These are phyloP conservation scores for Trachelus stipa DNA, from an alignment of 2,888 invertebrate species.

Conservation along the genomic window DNA sequence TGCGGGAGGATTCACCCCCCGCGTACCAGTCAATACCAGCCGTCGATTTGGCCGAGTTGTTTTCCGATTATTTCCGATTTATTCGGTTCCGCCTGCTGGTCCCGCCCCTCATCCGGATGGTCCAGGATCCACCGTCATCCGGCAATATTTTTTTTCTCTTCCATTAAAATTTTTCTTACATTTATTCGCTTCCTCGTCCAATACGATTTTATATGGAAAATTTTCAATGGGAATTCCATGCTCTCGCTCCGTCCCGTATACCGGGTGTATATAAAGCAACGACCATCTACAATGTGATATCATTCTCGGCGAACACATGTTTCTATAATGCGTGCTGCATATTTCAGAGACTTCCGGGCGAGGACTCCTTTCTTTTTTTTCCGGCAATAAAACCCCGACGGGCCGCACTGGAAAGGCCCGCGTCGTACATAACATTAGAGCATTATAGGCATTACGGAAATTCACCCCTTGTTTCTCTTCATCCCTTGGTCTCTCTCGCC, in stretches of 20 bases:
- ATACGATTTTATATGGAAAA: too few relatives aligned
- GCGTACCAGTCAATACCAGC: constrained; percentile 54
- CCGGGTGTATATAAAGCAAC: too few relatives aligned
- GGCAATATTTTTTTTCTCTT: too few relatives aligned
- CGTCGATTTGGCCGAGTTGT: constrained; percentile 47
- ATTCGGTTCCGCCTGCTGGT: constrained; percentile 23
- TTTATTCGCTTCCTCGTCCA: too few relatives aligned
- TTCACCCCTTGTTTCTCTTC: constrained; percentile 39
- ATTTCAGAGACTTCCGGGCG: constrained; percentile 42
- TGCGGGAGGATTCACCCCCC: constrained; percentile 27
- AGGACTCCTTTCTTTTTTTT: constrained; percentile 40
- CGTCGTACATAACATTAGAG: constrained; percentile 41
- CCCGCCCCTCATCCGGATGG: too few relatives aligned
- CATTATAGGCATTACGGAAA: constrained; percentile 59
- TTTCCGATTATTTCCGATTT: constrained; percentile 58
- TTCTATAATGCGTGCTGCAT: constrained; percentile 27
- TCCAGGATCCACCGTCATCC: too few relatives aligned
- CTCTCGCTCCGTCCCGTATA: too few relatives aligned
- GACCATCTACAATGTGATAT: too few relatives aligned
- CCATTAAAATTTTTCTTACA: too few relatives aligned
- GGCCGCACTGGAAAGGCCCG: constrained; percentile 34
- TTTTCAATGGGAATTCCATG: too few relatives aligned
- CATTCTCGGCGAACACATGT: constrained; percentile 1
- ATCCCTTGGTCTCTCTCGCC: constrained; percentile 43
- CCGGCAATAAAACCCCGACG: constrained; percentile 51